These are phyloP conservation scores for Mellivora capensis DNA, from an alignment of 2,113 vertebrate genomes.

Conservation along the genomic window DNA sequence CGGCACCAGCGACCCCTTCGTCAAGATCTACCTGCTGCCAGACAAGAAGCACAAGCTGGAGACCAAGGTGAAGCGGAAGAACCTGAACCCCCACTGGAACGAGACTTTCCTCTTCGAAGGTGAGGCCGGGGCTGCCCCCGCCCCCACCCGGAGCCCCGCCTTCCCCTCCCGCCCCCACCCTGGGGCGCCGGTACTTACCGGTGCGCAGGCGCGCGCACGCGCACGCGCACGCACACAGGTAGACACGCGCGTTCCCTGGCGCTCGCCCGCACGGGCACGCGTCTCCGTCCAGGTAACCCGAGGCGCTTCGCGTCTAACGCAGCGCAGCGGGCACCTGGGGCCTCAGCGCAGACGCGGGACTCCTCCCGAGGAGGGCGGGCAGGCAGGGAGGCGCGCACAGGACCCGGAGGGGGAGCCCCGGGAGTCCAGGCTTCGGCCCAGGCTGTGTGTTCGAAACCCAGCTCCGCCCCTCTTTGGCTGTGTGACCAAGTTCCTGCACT, in stretches of 20 bases:
- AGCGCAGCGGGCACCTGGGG: too few species aligned
- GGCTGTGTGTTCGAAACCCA: not conserved
- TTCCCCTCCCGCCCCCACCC: not conserved
- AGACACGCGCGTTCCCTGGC: not conserved
- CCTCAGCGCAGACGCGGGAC: not conserved
- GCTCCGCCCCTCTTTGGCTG: not conserved
- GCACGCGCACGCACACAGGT: too few species aligned
- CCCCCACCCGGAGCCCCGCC: not conserved
- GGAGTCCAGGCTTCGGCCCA: not conserved
- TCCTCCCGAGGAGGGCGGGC: not conserved
- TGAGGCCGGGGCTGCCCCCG: constrained; percentile 58
- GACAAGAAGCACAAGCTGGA: constrained; percentile 99
- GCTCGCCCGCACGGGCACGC: fast-evolving
- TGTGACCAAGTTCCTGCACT: not conserved
- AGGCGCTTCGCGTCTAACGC: not conserved
- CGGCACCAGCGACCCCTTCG: constrained; percentile 97
- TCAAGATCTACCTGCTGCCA: constrained; percentile 98
- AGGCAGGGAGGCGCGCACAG: not conserved
- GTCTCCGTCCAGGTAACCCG: not conserved
- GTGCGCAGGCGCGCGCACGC: too few species aligned
- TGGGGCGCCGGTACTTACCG: fast-evolving
- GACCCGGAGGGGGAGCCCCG: not conserved
- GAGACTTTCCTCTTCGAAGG: constrained; percentile 99
- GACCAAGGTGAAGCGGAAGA: constrained; percentile 99
- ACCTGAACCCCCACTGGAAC: constrained; percentile 98